Evolutionary conservation across 1,140 invertebrate species (phyloP), one percentile per base, ranked within the genome.

Genomic region (Drosophila bifasciata): DNA sequence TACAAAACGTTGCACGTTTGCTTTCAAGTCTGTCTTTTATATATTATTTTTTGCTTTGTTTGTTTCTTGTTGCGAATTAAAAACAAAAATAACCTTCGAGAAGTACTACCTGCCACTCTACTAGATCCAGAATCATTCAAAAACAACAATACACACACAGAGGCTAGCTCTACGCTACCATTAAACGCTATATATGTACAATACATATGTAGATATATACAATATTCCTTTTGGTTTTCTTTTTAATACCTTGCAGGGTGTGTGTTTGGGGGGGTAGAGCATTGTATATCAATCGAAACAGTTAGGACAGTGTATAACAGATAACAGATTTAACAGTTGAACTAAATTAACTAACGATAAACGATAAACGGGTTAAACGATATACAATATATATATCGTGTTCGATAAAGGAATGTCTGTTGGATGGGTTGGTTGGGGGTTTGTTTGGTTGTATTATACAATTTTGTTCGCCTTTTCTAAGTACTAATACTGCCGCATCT

Each of bases 1-100:
- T 75, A 40, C 44, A 50, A 23, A 80, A 79, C 70, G 71, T 84
- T 83, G 44, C 45, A 83, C 79, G 71, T 85, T 49, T 4, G 71
- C 84, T 49, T 4, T 63, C n/a, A 72, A 79, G 76, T 79, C 79
- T 79, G 48, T 57, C 46, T 25, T 59, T n/a, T 36, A 28, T 28
- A 46, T 60, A 44, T 11, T 25, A 6, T 6, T 25, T 6, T 25
- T 28, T 28, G 9, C 9, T 28, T 6, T 25, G 5, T 25, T 28
- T 28, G 9, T 28, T 28, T 9, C 28, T 9, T 8, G 8, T 28
- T 46, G 9, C 23, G 19, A 46, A 23, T 11, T 43, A 8, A 15
- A 43, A 40, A 63, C 25, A 32, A 46, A 32, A 59, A 3, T n/a
- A 19, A 41, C 19, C 44, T n/a, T 45, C 3, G 32, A 3, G 3